A percentile compares a stretch with the other conserved stretches of the same genome.
phyloP scores from a whole-genome alignment of 2,888 invertebrate genomes.

The Thelaira solivaga region DNA sequence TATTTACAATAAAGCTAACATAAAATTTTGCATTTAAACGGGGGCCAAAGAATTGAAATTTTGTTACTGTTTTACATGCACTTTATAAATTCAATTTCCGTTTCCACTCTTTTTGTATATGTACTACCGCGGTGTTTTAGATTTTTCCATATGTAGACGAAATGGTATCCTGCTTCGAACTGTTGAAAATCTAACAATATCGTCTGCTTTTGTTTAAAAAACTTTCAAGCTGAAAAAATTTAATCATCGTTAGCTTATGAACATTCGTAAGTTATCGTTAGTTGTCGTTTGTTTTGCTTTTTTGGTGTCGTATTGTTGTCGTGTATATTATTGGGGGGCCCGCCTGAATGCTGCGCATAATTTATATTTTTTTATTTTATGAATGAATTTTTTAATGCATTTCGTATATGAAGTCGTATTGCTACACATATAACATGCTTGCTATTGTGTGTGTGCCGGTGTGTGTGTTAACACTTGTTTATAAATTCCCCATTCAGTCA shows the following conservation, averaged over 20 bases:
- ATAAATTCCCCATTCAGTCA: no score
- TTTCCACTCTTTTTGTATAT: conserved; percentile 22
- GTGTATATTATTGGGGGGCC: background rate
- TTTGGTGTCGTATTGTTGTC: background rate
- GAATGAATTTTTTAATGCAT: conserved; percentile 33
- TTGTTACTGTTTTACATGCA: no score
- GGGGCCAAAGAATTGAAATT: no score
- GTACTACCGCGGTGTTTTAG: background rate
- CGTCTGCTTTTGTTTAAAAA: conserved; percentile 31
- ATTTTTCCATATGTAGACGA: background rate
- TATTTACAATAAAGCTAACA: no score
- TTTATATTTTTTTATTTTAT: background rate
- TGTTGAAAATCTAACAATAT: conserved; percentile 26
- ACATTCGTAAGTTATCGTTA: conserved; percentile 11
- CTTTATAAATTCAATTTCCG: conserved; percentile 6
- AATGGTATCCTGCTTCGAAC: conserved; percentile 40
- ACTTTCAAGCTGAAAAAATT: background rate
- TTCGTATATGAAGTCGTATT: background rate
- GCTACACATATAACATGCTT: background rate
- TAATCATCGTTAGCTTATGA: background rate
- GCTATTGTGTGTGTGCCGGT: background rate
- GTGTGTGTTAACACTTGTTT: no score
- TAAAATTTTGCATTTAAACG: no score
- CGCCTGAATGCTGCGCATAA: background rate
- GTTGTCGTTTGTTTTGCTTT: background rate